A percentile compares a stretch with the other conserved stretches of the same genome.
phyloP scores from a whole-genome alignment of 2,797 vertebrate genomes.

The Trachurus trachurus region DNA sequence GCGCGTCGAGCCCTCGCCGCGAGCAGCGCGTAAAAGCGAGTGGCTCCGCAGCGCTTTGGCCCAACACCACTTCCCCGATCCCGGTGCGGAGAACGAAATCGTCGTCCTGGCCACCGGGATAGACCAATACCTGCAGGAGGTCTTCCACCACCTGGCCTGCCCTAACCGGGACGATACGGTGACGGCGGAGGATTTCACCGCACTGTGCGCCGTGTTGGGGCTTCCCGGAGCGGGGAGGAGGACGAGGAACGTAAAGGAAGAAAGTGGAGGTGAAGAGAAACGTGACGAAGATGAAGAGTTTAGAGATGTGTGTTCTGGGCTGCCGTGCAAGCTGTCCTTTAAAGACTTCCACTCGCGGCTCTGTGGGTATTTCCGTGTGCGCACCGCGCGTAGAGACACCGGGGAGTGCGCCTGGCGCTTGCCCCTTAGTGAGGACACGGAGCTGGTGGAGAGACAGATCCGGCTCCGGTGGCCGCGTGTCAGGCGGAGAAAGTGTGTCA shows the following conservation, averaged over 20 bases:
- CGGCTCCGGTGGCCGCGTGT: constrained; percentile 81
- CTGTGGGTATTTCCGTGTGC: constrained; percentile 83
- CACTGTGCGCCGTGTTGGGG: constrained; percentile 83
- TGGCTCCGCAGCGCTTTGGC: constrained; percentile 85
- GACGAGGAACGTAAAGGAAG: background rate
- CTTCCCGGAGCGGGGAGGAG: constrained; percentile 44
- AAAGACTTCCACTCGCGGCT: constrained; percentile 87
- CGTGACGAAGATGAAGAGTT: constrained; percentile 63
- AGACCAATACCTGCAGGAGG: constrained; percentile 88
- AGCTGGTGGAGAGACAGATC: constrained; percentile 86
- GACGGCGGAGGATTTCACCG: constrained; percentile 81
- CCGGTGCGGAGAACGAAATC: constrained; percentile 82
- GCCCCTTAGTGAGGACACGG: constrained; percentile 81
- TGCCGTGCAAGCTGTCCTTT: constrained; percentile 79
- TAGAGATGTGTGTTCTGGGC: constrained; percentile 48
- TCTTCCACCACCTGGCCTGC: constrained; percentile 86
- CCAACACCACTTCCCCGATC: constrained; percentile 81
- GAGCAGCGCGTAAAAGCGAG: constrained; percentile 81
- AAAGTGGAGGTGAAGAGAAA: background rate
- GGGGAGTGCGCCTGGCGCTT: constrained; percentile 62
- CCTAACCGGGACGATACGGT: constrained; percentile 74
- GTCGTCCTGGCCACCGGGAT: constrained; percentile 86
- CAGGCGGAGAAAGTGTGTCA: constrained; percentile 83
- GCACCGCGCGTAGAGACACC: constrained; percentile 41
- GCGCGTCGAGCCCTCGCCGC: constrained; percentile 46